Conservation (phyloP, 1,140 invertebrate species). For the Oryctes rhinoceros region DNA sequence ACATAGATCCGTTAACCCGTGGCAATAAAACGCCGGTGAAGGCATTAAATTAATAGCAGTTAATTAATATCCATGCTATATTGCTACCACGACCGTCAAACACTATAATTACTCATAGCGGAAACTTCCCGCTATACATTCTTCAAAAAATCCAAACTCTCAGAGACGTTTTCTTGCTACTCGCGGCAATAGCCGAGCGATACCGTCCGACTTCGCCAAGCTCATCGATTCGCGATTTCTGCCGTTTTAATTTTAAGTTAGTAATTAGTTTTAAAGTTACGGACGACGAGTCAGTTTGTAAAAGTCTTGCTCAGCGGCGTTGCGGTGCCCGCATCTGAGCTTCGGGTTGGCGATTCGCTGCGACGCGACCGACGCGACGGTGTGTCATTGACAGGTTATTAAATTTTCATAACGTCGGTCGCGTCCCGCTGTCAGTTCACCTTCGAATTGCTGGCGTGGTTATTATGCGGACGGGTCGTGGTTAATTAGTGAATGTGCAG, state of each 20-base stretch:
- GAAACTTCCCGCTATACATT: not conserved
- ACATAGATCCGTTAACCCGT: not conserved
- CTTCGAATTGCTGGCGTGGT: no score
- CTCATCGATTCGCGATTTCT: slow-evolving; percentile 20
- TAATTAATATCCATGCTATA: slow-evolving; percentile 17
- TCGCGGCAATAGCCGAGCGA: not conserved
- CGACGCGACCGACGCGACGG: not conserved
- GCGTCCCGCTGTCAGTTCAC: no score
- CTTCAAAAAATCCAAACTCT: not conserved
- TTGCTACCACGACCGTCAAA: not conserved
- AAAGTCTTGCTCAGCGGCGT: not conserved
- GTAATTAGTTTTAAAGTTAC: slow-evolving; percentile 35
- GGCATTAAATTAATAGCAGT: not conserved
- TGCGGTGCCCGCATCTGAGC: not conserved
- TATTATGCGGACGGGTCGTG: no score
- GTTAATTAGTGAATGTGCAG: no score
- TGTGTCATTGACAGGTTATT: slow-evolving; percentile 26
- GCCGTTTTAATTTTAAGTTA: slow-evolving; percentile 32
- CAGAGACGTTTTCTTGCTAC: not conserved
- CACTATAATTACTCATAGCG: not conserved
- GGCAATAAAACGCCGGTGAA: not conserved
- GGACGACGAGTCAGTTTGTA: not conserved
- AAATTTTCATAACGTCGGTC: slow-evolving; percentile 2
- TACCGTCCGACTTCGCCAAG: not conserved
- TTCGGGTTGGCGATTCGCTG: not conserved